These are phyloP conservation scores for Petromus typicus DNA, from an alignment of 2,113 vertebrate genomes.

Conservation along the genomic window DNA sequence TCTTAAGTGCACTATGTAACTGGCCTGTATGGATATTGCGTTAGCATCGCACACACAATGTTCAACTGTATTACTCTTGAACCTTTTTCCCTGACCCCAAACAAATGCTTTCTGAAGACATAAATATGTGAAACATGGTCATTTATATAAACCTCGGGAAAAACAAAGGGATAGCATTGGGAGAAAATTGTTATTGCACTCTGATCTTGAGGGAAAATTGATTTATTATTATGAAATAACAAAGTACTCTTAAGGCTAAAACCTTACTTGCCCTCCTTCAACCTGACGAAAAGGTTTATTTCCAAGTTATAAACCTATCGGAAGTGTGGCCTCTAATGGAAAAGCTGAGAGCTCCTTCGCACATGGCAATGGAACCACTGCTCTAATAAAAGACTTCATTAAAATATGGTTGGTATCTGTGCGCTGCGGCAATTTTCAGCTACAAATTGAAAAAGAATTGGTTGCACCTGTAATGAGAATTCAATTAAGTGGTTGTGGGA, in stretches of 20 bases:
- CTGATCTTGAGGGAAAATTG: constrained; percentile 72
- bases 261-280: constrained; percentile 69
- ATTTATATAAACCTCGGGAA: constrained; percentile 73
- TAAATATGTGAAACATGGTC: constrained; percentile 67
- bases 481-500: constrained; percentile 61
- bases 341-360: constrained; percentile 56
- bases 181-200: constrained; percentile 79
- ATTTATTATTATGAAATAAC: constrained; percentile 81
- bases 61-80: constrained; percentile 60
- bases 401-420: constrained; percentile 60
- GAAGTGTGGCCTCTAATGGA: constrained; percentile 54
- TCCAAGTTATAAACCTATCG: constrained; percentile 63
- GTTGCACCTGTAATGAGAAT: constrained; percentile 69
- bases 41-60: constrained; percentile 50
- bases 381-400: constrained; percentile 67
- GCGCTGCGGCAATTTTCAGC: constrained; percentile 44
- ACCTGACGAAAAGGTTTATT: constrained; percentile 75
- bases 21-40: constrained; percentile 22
- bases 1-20: not conserved
- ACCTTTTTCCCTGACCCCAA: constrained; percentile 63
- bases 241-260: constrained; percentile 71
- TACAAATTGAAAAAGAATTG: constrained; percentile 62
- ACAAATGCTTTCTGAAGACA: constrained; percentile 38
- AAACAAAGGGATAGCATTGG: constrained; percentile 56
- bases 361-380: not conserved